Evolutionary conservation across 2,888 invertebrate species (phyloP), one percentile per base, ranked within the genome.

Genomic region (Athrips mouffetella): DNA sequence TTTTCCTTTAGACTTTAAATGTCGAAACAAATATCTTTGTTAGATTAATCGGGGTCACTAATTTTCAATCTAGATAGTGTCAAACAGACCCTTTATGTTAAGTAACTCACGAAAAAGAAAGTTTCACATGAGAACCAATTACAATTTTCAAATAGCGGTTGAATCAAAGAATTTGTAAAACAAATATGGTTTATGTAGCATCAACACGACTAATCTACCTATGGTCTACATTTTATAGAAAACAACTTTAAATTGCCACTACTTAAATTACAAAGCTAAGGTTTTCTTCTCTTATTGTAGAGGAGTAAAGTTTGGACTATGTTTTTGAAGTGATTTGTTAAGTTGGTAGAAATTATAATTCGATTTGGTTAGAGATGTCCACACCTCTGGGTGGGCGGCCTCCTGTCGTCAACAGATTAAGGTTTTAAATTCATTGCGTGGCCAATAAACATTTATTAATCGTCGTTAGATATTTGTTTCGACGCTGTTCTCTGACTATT

Each of bases 371-470:
- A 58, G 67, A 76, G 63, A 74, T 78, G 83, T 83, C 82, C 74
- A 80, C 80, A 80, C 80, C 84, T 83, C 75, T 84, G 87, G 86
- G 86, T 86, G 86, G 85, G 76, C 69, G 81, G 73, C 65, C 81
- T 72, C 83, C 84, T 78, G 84, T 83, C 71, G 80, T 67, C 72
- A 67, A 65, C 67, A 70, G 70, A 81, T 79, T 78, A 80, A 73
- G 77, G 70, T 64, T 73, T 71, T 65, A 69, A 78, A 79, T 67
- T 66, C 63, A 76, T 80, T 59, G 80, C 81, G 79, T 80, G 79
- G 75, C 69, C 65, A 62, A 72, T 73, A 73, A 76, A 77, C 79
- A 83, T 84, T 77, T 79, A 76, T 84, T 77, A 79, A 80, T 76
- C 72, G 71, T 57, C 55, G 63, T 62, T 67, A 73, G 69, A 77